phyloP scores from a whole-genome alignment of 2,888 invertebrate genomes.

The Mycalesis mineus region DNA sequence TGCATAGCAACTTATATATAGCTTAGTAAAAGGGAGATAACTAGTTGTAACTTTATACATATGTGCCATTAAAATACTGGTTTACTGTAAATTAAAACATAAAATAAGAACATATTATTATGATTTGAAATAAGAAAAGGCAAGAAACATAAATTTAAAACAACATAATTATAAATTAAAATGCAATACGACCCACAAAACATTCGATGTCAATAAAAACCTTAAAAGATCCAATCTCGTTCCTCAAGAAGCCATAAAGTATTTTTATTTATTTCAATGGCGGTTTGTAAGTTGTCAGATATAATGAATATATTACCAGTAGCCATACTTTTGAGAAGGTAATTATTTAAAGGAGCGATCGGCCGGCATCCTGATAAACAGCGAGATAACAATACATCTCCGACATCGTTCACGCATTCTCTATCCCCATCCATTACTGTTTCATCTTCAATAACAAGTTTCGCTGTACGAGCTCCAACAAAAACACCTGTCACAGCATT shows the following conservation, averaged over 20 bases:
- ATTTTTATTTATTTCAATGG: slow-evolving; percentile 68
- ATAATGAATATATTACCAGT: slow-evolving; percentile 77
- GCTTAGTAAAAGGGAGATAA: too few relatives aligned
- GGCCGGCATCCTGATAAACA: slow-evolving; percentile 73
- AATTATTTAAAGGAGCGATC: slow-evolving; percentile 75
- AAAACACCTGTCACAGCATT: slow-evolving; percentile 34
- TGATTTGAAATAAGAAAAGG: slow-evolving; percentile 34
- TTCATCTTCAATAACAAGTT: slow-evolving; percentile 76
- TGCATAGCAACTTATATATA: too few relatives aligned
- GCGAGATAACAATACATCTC: slow-evolving; percentile 75
- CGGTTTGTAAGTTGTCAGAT: slow-evolving; percentile 72
- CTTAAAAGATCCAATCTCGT: slow-evolving; percentile 47
- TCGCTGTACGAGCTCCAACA: slow-evolving; percentile 52
- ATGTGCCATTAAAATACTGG: too few relatives aligned
- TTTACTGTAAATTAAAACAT: too few relatives aligned
- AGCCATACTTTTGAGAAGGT: slow-evolving; percentile 73
- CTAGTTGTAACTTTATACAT: neutral
- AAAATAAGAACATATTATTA: neutral
- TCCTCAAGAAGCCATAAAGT: slow-evolving; percentile 53
- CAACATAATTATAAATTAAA: slow-evolving; percentile 7
- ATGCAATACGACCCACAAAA: slow-evolving; percentile 3
- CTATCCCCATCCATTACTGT: slow-evolving; percentile 76
- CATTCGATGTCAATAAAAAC: slow-evolving; percentile 47
- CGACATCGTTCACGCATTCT: slow-evolving; percentile 76
- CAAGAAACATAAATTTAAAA: slow-evolving; percentile 1